Evolutionary conservation across 2,888 invertebrate species (phyloP).

Genomic region (Nowickia ferox): DNA sequence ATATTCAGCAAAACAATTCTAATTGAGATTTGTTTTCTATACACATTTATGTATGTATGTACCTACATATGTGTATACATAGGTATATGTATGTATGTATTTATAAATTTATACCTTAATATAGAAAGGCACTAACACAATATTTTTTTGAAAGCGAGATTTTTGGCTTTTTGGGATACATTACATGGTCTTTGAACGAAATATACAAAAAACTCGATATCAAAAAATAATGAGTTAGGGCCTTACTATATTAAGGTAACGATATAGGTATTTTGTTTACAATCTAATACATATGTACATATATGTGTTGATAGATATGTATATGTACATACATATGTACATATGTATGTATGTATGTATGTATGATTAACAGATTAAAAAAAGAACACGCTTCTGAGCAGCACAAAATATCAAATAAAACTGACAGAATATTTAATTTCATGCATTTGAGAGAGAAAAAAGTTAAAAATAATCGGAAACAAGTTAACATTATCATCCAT

Average conservation of each 20-base stretch:
- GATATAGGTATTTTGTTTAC: constrained; percentile 2
- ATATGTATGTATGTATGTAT: background rate
- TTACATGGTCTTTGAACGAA: too few relatives aligned
- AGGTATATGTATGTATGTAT: too few relatives aligned
- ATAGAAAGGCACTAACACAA: too few relatives aligned
- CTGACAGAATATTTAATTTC: constrained; percentile 27
- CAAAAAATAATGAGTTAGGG: too few relatives aligned
- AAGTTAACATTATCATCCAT: background rate
- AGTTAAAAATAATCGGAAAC: background rate
- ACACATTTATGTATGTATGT: background rate
- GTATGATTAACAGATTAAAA: background rate
- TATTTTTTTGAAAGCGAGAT: too few relatives aligned
- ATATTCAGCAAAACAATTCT: background rate
- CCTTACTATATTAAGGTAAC: too few relatives aligned
- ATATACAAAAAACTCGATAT: too few relatives aligned
- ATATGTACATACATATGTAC: background rate
- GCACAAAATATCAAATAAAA: constrained; percentile 42
- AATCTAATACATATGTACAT: background rate
- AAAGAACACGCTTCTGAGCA: constrained; percentile 48
- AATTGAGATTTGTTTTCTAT: background rate
- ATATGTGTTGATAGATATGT: too few relatives aligned
- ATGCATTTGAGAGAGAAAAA: constrained; percentile 33
- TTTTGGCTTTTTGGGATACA: too few relatives aligned
- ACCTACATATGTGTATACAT: background rate
- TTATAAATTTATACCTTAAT: too few relatives aligned